phyloP scores from a whole-genome alignment of 2,113 vertebrate genomes.

The Cynopterus brachyotis region DNA sequence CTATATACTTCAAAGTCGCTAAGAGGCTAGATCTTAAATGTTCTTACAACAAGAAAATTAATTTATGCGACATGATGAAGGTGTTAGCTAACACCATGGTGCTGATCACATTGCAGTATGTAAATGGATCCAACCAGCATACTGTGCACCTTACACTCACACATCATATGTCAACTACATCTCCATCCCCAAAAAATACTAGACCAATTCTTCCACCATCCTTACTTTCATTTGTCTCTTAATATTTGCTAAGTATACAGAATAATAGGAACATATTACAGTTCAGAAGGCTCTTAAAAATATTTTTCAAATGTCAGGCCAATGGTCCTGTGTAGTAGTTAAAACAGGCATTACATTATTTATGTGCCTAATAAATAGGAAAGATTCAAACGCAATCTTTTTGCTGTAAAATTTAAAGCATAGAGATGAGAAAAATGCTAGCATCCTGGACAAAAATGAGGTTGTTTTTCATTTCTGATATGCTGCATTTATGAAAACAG shows the following conservation, averaged over 20 bases:
- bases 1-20: neutral
- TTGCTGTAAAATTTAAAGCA: neutral
- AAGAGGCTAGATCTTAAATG: neutral
- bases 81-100: neutral
- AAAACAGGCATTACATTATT: neutral
- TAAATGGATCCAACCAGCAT: neutral
- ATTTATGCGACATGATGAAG: neutral
- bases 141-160: neutral
- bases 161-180: neutral
- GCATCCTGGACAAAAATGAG: neutral
- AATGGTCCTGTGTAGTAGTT: neutral
- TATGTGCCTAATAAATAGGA: neutral
- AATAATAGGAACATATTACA: neutral
- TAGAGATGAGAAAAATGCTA: conserved; percentile 22
- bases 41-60: neutral
- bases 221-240: neutral
- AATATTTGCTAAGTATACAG: neutral
- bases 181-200: neutral
- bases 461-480: neutral
- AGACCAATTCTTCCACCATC: neutral
- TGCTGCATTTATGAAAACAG: neutral
- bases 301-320: neutral
- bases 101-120: neutral
- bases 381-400: neutral
- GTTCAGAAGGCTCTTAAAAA: neutral